Evolutionary conservation across 2,888 invertebrate species (phyloP).

Genomic region (Luffia ferchaultella): DNA sequence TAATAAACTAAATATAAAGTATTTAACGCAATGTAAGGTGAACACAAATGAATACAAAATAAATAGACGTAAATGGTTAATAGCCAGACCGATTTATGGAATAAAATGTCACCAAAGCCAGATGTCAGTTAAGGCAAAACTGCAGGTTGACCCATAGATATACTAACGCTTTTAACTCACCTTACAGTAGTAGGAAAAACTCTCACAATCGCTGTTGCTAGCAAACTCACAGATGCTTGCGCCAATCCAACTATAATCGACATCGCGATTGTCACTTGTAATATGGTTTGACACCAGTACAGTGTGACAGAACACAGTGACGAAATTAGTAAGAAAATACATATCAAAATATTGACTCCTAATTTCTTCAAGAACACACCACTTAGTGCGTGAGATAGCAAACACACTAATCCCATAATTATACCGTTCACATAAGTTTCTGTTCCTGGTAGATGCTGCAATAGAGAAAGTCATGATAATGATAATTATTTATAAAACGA

Average conservation of each 20-base stretch:
- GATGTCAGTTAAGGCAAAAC: too few relatives aligned
- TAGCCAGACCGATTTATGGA: too few relatives aligned
- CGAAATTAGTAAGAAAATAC: constrained; percentile 21
- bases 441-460: constrained; percentile 28
- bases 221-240: constrained; percentile 27
- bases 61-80: too few relatives aligned
- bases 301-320: constrained; percentile 22
- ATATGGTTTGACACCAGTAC: constrained; percentile 29
- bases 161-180: too few relatives aligned
- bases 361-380: constrained; percentile 23
- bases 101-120: too few relatives aligned
- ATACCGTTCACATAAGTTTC: constrained; percentile 32
- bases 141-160: too few relatives aligned
- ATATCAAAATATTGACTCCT: constrained; percentile 27
- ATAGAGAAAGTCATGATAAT: constrained; percentile 7
- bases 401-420: constrained; percentile 24
- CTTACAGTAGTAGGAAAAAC: constrained; percentile 35
- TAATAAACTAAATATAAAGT: too few relatives aligned
- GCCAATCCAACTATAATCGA: constrained; percentile 29
- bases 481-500: neutral
- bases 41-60: too few relatives aligned
- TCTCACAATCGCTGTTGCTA: constrained; percentile 28
- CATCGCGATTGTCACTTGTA: constrained; percentile 23
- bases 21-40: too few relatives aligned
- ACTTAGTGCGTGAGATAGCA: constrained; percentile 22